Percentiles rank a stretch among this genome's conserved stretches.
Conservation (phyloP, 2,113 vertebrate species). For the Morone saxatilis region DNA sequence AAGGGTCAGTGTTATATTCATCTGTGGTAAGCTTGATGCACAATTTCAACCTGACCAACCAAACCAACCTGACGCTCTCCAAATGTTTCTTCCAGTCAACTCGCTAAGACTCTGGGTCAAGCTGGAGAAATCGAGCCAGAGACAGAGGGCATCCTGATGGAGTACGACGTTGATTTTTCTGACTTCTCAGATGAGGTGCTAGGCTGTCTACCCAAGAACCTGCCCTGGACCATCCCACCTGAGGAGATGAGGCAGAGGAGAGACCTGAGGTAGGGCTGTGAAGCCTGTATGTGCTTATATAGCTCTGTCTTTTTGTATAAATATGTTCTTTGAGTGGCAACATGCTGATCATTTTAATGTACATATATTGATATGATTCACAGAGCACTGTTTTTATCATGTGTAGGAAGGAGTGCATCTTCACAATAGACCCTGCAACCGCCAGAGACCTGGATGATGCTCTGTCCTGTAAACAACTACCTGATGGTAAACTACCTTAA, state of each 20-base stretch:
- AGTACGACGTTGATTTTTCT: conserved; percentile 94
- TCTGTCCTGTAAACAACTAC: conserved; percentile 93
- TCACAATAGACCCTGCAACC: conserved; percentile 96
- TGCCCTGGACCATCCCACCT: conserved; percentile 91
- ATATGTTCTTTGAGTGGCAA: not conserved
- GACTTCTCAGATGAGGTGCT: conserved; percentile 92
- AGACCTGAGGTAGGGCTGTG: conserved; percentile 90
- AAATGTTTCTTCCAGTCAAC: conserved; percentile 79
- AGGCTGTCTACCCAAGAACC: conserved; percentile 89
- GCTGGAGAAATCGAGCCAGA: conserved; percentile 97
- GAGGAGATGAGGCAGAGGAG: conserved; percentile 88
- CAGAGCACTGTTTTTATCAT: not conserved
- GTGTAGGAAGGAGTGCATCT: conserved; percentile 93
- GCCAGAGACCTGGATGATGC: conserved; percentile 97
- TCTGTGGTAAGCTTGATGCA: too few relatives aligned
- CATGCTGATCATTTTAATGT: not conserved
- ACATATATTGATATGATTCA: not conserved
- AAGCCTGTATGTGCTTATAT: not conserved
- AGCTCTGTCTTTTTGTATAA: not conserved
- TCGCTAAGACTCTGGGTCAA: conserved; percentile 94
- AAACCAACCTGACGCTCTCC: not conserved
- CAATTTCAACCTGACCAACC: not conserved
- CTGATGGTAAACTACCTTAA: conserved; percentile 87
- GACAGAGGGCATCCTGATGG: conserved; percentile 94
- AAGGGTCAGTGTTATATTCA: conserved; percentile 86